phyloP scores from a whole-genome alignment of 2,797 vertebrate genomes.

The Falco berigora region DNA sequence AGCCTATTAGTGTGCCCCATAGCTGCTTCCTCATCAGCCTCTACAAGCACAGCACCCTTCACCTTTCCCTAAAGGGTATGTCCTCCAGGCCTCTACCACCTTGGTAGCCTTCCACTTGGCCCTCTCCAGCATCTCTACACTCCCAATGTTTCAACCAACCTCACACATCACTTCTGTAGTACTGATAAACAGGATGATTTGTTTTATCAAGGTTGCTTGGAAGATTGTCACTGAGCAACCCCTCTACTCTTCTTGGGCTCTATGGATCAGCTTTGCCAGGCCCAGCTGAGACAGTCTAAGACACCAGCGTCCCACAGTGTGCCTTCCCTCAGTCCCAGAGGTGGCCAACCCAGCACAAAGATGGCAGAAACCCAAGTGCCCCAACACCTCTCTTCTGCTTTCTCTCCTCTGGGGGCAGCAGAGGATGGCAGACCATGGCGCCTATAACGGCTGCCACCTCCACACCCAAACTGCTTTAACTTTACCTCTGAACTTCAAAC shows the following conservation, averaged over 20 bases:
- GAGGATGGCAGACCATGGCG: background rate
- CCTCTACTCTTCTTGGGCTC: background rate
- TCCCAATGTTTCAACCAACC: background rate
- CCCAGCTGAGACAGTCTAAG: background rate
- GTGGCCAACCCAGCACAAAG: background rate
- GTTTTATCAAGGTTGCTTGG: background rate
- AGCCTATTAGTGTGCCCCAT: background rate
- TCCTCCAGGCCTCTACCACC: background rate
- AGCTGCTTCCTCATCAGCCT: background rate
- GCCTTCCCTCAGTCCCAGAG: background rate
- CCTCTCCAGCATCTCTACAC: background rate
- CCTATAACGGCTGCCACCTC: background rate
- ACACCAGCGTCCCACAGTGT: rapidly evolving
- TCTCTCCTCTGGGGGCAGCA: background rate
- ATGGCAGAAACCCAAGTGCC: background rate
- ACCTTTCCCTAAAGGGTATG: background rate
- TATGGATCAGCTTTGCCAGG: background rate
- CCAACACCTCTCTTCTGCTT: background rate
- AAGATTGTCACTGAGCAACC: background rate
- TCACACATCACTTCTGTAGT: background rate
- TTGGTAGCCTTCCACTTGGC: background rate
- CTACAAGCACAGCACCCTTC: background rate
- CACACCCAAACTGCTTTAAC: background rate
- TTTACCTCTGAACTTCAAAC: background rate
- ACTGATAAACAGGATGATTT: background rate